Conservation (phyloP, 2,797 vertebrate species). For the Loriculus beryllinus region DNA sequence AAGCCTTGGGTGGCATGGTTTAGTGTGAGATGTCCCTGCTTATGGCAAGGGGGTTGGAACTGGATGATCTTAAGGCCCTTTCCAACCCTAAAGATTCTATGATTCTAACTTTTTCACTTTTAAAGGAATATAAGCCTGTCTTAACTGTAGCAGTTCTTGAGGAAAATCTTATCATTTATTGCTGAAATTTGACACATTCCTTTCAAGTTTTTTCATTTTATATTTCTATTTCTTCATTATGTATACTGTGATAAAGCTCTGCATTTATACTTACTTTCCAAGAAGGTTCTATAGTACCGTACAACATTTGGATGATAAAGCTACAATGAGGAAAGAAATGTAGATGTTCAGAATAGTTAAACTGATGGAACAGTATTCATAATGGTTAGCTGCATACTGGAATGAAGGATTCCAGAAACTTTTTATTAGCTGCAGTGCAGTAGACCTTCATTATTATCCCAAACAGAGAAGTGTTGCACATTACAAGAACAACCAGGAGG, state of each 20-base stretch:
- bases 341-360: not conserved
- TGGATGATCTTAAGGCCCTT: too few relatives aligned
- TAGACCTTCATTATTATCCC: not conserved
- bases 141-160: not conserved
- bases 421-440: not conserved
- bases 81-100: too few relatives aligned
- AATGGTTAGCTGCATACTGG: not conserved
- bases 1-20: too few relatives aligned
- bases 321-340: constrained; percentile 70
- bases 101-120: not conserved
- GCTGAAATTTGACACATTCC: not conserved
- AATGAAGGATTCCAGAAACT: not conserved
- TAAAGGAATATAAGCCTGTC: not conserved
- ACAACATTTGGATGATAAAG: constrained; percentile 91
- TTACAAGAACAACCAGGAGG: not conserved
- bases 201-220: not conserved
- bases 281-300: constrained; percentile 89
- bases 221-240: not conserved
- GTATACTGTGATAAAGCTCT: not conserved
- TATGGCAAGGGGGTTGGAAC: too few relatives aligned
- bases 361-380: not conserved
- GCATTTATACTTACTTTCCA: constrained; percentile 84
- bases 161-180: not conserved
- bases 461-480: not conserved
- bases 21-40: too few relatives aligned